phyloP scores from a whole-genome alignment of 2,113 vertebrate species.

The Pterocles orientalis region DNA sequence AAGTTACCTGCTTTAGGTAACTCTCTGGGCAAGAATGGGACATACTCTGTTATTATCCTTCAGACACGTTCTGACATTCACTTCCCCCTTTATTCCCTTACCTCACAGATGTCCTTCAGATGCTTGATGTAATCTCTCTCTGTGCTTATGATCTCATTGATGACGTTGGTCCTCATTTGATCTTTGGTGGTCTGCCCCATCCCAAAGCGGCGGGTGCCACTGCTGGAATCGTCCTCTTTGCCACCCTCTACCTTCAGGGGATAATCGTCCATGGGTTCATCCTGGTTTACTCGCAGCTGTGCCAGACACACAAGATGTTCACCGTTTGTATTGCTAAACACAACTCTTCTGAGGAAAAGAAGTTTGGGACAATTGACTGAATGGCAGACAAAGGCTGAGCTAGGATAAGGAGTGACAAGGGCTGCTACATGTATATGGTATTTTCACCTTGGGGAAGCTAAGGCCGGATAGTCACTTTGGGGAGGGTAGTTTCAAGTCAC shows the following conservation, averaged over 20 bases:
- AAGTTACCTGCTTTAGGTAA: neutral
- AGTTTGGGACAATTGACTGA: neutral
- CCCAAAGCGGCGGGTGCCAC: slow-evolving; percentile 71
- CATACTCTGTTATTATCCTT: neutral
- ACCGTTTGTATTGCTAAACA: neutral
- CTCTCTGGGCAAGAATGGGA: neutral
- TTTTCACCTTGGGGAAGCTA: neutral
- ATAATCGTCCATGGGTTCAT: slow-evolving; percentile 89
- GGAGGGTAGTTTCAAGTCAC: neutral
- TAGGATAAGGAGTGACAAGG: neutral
- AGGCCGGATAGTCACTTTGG: neutral
- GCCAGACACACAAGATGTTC: neutral
- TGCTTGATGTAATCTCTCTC: slow-evolving; percentile 98
- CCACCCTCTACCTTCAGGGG: slow-evolving; percentile 76
- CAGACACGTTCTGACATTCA: neutral
- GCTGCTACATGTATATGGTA: accelerated
- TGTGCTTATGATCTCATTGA: slow-evolving; percentile 96
- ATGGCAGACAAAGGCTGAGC: neutral
- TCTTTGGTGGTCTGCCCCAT: slow-evolving; percentile 89
- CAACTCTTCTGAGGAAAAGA: neutral
- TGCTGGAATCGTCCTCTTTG: slow-evolving; percentile 70
- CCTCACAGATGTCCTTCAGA: slow-evolving; percentile 97
- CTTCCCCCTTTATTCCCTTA: slow-evolving; percentile 17
- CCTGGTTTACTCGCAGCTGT: slow-evolving; percentile 97
- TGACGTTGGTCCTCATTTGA: slow-evolving; percentile 96